Percentiles rank a stretch among this genome's conserved stretches.
Evolutionary conservation across 2,888 invertebrate genomes (phyloP).

Genomic region (Pterobdella sp.): DNA sequence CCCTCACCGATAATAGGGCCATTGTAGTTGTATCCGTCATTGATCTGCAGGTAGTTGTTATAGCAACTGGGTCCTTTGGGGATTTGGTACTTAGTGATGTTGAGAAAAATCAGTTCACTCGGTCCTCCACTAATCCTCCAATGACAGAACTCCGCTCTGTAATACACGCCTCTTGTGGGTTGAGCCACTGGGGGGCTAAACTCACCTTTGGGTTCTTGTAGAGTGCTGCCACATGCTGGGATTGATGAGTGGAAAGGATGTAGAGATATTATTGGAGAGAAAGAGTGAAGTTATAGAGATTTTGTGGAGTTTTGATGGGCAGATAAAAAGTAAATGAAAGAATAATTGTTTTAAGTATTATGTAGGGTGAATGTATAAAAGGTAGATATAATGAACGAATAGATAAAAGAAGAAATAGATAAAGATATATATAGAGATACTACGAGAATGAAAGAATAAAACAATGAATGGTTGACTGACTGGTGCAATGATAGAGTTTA

Average conservation of each 20-base stretch:
- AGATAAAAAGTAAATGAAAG: background rate
- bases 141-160: constrained; percentile 60
- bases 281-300: too few relatives aligned
- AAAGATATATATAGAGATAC: background rate
- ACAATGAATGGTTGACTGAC: constrained; percentile 58
- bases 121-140: constrained; percentile 97
- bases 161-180: background rate
- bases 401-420: background rate
- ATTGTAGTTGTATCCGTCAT: constrained; percentile 90
- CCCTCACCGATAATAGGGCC: constrained; percentile 70
- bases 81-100: constrained; percentile 83
- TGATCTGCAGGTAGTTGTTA: constrained; percentile 80
- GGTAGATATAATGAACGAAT: background rate
- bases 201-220: constrained; percentile 46
- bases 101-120: constrained; percentile 85
- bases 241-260: constrained; percentile 17
- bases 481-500: constrained; percentile 84
- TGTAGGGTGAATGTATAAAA: background rate
- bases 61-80: constrained; percentile 71
- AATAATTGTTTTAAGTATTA: background rate
- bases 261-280: background rate
- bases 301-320: background rate
- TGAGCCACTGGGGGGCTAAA: constrained; percentile 41
- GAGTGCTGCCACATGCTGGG: constrained; percentile 72
- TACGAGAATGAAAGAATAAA: background rate